Evolutionary conservation across 2,888 invertebrate genomes (phyloP).

Genomic region (Eilema griseolum): DNA sequence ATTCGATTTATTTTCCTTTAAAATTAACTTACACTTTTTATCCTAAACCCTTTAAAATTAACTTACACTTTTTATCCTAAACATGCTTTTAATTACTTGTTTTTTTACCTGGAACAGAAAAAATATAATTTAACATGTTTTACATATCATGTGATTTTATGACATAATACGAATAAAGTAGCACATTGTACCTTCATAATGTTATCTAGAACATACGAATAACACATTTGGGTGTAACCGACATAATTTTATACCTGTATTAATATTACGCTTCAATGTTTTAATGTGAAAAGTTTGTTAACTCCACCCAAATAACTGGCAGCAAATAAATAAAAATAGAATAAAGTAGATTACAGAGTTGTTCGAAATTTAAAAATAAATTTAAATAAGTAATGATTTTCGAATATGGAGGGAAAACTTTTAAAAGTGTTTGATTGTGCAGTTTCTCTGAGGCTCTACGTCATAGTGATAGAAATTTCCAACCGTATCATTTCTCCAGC

Average conservation of each 20-base stretch:
- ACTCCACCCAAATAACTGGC: conserved; percentile 6
- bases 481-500: not conserved
- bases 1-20: conserved; percentile 47
- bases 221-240: not conserved
- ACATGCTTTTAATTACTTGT: conserved; percentile 47
- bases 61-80: conserved; percentile 29
- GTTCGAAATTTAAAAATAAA: too few relatives aligned
- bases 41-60: conserved; percentile 19
- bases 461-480: too few relatives aligned
- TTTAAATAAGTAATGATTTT: too few relatives aligned
- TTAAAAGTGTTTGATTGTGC: too few relatives aligned
- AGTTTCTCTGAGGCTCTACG: too few relatives aligned
- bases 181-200: not conserved
- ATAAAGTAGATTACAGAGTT: too few relatives aligned
- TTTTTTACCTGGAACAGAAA: conserved; percentile 65
- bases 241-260: not conserved
- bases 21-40: conserved; percentile 27
- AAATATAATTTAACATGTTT: not conserved
- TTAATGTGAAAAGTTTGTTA: conserved; percentile 7
- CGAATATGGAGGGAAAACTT: too few relatives aligned
- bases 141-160: not conserved
- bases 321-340: too few relatives aligned
- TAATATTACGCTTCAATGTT: conserved; percentile 8
- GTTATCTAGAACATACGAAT: not conserved
- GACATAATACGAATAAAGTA: not conserved